Base-by-base conservation (phyloP, 2,113 vertebrate genomes). In the Dromaius novaehollandiae region DNA sequence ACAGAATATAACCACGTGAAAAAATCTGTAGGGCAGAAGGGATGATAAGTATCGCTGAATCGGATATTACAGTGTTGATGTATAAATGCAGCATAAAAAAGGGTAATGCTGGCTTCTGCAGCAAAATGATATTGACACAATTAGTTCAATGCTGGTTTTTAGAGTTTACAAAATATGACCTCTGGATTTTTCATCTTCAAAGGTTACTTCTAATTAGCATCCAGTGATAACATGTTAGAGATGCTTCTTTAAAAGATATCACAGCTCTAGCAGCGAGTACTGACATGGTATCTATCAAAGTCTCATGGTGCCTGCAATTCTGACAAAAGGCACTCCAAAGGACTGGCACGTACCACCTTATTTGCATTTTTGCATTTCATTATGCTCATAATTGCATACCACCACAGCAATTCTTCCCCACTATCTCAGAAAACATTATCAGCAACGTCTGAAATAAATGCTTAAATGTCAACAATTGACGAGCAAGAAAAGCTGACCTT, bases 361-460 rank as follows among this genome's bases (percentile, higher is more conserved):
- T 99, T 99, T 99, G 99, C 99, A 99, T 99, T 99, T 99, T 98
- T 99, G 99, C 99, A 99, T 99, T 98, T 99, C 98, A 99, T 99
- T 99, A 99, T 74, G 90, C 94, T 97, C 98, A 98, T 99, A 99
- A 99, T 99, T 99, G 99, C 99, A 98, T 98, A 98, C 98, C 98
- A 97, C 98, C 97, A 98, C 98, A 98, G 98, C 98, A 94, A 96
- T 98, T 98, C 98, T 98, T 98, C 98, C 96, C 94, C 97, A 98
- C 99, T 99, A 99, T 99, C 98, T 99, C 96, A 86, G 95, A 97
- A 98, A 98, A 98, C 98, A 99, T 98, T 99, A 99, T 99, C 99
- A 98, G 98, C 98, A 95, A 98, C 85, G 98, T 99, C 98, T 98
- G 98, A 98, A 99, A 99, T 97, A 99, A 99, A 99, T 97, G 98